Conservation (phyloP, 2,797 vertebrate genomes). For the Diplodus puntazzo region DNA sequence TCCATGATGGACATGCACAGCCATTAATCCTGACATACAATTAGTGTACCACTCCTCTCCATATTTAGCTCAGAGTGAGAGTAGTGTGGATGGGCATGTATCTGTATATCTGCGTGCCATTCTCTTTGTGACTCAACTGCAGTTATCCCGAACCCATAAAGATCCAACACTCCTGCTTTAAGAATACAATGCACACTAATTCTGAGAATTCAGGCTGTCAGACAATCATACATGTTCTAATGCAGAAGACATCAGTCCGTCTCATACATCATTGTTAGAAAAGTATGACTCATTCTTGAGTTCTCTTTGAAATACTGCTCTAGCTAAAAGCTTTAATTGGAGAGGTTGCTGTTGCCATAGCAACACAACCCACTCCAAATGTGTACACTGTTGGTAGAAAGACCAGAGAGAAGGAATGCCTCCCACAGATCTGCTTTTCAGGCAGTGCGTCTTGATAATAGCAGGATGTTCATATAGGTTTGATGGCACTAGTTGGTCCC, state of each 20-base stretch:
- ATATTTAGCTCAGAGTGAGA: conserved; percentile 65
- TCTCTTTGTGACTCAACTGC: conserved; percentile 23
- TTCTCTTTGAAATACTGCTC: conserved; percentile 30
- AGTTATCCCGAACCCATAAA: neutral
- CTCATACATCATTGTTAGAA: conserved; percentile 2
- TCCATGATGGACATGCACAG: conserved; percentile 62
- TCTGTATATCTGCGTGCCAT: conserved; percentile 1
- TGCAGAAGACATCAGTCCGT: neutral
- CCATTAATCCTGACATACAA: conserved; percentile 56
- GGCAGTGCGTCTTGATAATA: neutral
- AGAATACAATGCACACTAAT: neutral
- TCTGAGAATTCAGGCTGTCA: neutral
- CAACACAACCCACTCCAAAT: conserved; percentile 52
- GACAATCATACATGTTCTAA: neutral
- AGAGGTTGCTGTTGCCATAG: conserved; percentile 62
- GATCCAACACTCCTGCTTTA: neutral
- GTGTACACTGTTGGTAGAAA: conserved; percentile 22
- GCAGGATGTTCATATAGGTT: neutral
- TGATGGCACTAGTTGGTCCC: neutral
- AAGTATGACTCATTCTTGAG: conserved; percentile 5
- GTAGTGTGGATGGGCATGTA: conserved; percentile 14
- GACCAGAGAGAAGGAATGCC: conserved; percentile 11
- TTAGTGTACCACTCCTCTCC: conserved; percentile 57
- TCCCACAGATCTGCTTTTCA: neutral
- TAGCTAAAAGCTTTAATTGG: conserved; percentile 51